Percentiles rank a stretch among this genome's conserved stretches.
These are phyloP conservation scores for Mesocricetus auratus DNA, from an alignment of 2,113 vertebrate genomes.

Conservation along the genomic window DNA sequence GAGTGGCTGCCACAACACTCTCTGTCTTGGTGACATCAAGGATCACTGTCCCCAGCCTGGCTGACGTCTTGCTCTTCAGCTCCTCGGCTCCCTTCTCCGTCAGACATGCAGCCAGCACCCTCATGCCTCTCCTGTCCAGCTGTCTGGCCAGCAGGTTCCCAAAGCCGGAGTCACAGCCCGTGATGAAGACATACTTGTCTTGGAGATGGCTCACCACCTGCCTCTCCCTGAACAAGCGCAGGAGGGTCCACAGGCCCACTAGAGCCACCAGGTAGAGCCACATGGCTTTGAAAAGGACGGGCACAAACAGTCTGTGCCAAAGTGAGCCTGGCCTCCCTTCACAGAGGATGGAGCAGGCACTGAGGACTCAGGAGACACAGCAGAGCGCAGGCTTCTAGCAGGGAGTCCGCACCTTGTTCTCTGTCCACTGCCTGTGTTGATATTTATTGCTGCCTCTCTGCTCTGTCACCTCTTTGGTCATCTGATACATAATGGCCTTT, in stretches of 20 bases:
- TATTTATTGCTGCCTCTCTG: not conserved
- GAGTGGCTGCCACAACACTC: slow-evolving; percentile 19
- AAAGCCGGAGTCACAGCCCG: slow-evolving; percentile 92
- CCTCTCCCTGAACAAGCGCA: slow-evolving; percentile 62
- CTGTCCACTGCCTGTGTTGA: not conserved
- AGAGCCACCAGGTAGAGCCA: not conserved
- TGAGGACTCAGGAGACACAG: not conserved
- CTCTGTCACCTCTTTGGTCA: not conserved
- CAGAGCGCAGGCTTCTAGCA: not conserved
- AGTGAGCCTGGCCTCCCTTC: not conserved
- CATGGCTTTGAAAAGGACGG: not conserved
- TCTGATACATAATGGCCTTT: not conserved
- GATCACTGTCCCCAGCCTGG: slow-evolving; percentile 56
- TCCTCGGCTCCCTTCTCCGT: slow-evolving; percentile 81
- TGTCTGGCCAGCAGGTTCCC: slow-evolving; percentile 88
- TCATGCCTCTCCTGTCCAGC: slow-evolving; percentile 88
- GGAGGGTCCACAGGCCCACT: not conserved
- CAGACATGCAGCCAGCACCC: slow-evolving; percentile 90
- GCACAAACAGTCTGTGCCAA: too few relatives aligned
- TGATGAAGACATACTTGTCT: slow-evolving; percentile 90
- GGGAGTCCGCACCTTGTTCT: not conserved
- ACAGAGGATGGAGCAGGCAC: not conserved
- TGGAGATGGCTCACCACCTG: slow-evolving; percentile 70
- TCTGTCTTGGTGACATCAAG: slow-evolving; percentile 76
- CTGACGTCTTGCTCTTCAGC: slow-evolving; percentile 84